phyloP scores from a whole-genome alignment of 2,888 invertebrate genomes.

The Phytoseiulus persimilis region DNA sequence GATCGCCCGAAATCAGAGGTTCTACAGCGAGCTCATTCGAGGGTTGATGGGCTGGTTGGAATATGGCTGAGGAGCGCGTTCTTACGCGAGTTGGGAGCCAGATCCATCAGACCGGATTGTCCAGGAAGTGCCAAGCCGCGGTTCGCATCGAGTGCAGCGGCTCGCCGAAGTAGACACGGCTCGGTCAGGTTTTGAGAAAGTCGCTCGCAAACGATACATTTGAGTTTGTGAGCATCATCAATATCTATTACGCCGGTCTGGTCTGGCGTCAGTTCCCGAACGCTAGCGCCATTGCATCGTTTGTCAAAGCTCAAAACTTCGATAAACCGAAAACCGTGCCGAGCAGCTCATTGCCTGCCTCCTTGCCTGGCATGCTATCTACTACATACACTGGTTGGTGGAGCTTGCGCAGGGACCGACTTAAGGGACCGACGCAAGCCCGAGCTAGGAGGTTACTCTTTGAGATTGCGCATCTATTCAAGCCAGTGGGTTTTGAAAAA shows the following conservation, averaged over 20 bases:
- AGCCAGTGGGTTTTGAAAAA: neutral
- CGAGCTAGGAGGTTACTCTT: neutral
- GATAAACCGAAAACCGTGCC: neutral
- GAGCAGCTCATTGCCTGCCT: neutral
- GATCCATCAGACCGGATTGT: too few species aligned
- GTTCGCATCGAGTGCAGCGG: neutral
- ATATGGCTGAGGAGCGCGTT: too few species aligned
- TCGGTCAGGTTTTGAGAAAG: neutral
- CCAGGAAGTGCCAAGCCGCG: too few species aligned
- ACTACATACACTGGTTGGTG: neutral
- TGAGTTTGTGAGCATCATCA: neutral
- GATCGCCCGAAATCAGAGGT: too few species aligned
- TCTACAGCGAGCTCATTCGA: too few species aligned
- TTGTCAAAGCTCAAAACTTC: neutral
- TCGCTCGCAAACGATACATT: neutral
- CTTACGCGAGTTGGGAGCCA: too few species aligned
- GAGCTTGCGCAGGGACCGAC: neutral
- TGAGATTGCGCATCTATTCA: neutral
- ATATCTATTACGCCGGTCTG: neutral
- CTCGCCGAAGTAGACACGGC: neutral
- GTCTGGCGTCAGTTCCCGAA: neutral
- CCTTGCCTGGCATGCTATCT: neutral
- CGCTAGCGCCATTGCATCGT: neutral
- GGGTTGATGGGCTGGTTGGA: too few species aligned
- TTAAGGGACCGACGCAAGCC: neutral